A percentile compares a stretch with the other conserved stretches of the same genome.
Conservation (phyloP, 2,888 invertebrate genomes). For the Pardosa pseudoannulata region DNA sequence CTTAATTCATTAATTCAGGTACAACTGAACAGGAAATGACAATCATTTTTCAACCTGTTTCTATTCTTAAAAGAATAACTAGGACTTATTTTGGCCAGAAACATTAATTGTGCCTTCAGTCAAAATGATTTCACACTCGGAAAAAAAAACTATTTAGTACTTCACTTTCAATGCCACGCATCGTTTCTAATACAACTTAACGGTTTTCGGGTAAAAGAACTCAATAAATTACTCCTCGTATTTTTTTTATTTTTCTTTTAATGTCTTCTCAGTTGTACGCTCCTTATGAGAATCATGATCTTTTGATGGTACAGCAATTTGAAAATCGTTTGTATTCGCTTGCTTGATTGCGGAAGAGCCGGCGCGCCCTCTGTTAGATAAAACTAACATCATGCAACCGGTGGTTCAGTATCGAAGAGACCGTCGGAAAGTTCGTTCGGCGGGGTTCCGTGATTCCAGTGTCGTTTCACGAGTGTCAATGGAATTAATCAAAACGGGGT, state of each 20-base stretch:
- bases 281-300: background rate
- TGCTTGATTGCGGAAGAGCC: constrained; percentile 7
- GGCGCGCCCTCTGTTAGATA: background rate
- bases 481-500: no score
- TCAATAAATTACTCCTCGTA: background rate
- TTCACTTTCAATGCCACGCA: no score
- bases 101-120: no score
- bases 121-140: no score
- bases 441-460: background rate
- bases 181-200: background rate
- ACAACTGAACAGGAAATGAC: no score
- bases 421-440: background rate
- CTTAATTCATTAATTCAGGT: no score
- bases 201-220: background rate
- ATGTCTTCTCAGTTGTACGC: background rate
- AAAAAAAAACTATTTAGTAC: no score
- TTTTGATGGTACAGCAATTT: background rate
- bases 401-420: background rate
- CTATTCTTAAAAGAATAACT: no score
- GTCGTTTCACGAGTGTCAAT: no score
- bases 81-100: no score
- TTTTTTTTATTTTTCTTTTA: no score
- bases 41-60: no score
- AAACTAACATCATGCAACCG: background rate
- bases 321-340: background rate